Percentiles rank a stretch among this genome's conserved stretches.
These are phyloP conservation scores for Clepsis dumicolana DNA, from an alignment of 2,888 invertebrate genomes.

Conservation along the genomic window DNA sequence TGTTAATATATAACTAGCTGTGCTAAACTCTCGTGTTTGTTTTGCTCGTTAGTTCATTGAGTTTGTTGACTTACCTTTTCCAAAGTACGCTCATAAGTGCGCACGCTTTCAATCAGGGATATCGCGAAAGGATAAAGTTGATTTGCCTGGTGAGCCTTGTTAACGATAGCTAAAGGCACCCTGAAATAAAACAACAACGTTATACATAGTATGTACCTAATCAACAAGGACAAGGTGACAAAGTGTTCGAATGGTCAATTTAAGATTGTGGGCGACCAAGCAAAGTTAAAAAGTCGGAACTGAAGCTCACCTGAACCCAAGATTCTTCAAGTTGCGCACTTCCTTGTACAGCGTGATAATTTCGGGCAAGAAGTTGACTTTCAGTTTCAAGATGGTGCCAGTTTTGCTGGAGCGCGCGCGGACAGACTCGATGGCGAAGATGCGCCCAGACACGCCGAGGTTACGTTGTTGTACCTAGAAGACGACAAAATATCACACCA, in stretches of 20 bases:
- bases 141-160: constrained; percentile 99
- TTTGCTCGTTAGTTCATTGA: constrained; percentile 42
- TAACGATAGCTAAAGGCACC: constrained; percentile 98
- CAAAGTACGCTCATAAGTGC: constrained; percentile 98
- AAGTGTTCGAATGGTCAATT: background rate
- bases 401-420: constrained; percentile 92
- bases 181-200: constrained; percentile 74
- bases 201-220: too few species aligned
- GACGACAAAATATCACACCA: background rate
- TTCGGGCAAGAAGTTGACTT: constrained; percentile 98
- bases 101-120: constrained; percentile 98
- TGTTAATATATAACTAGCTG: constrained; percentile 51
- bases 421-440: constrained; percentile 96
- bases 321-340: constrained; percentile 97
- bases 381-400: constrained; percentile 94
- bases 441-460: constrained; percentile 96
- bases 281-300: background rate
- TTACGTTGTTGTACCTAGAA: constrained; percentile 94
- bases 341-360: constrained; percentile 99
- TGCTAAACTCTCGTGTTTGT: constrained; percentile 61
- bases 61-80: constrained; percentile 92
- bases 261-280: too few species aligned
- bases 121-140: constrained; percentile 99
- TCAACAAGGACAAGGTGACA: too few species aligned
- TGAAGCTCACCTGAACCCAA: constrained; percentile 91